A percentile compares a stretch with the other conserved stretches of the same genome.
Evolutionary conservation across 1,140 invertebrate species (phyloP).

Genomic region (Camponotus floridanus): DNA sequence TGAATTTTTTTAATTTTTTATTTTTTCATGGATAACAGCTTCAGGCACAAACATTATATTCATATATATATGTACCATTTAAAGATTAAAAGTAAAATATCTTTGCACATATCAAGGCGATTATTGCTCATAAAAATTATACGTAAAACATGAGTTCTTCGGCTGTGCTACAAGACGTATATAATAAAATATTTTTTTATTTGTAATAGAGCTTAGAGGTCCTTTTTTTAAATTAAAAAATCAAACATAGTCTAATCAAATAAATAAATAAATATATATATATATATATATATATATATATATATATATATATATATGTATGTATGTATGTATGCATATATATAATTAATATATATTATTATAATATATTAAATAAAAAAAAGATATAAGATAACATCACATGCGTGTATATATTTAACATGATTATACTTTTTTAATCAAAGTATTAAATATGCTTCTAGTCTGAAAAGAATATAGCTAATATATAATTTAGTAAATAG

Average conservation of each 20-base stretch:
- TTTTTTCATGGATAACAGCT: background rate
- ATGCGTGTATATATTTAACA: background rate
- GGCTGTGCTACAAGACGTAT: slow-evolving; percentile 5
- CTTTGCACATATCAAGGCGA: background rate
- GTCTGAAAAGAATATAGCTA: slow-evolving; percentile 35
- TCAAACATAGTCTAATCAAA: slow-evolving; percentile 17
- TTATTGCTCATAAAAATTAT: slow-evolving; percentile 10
- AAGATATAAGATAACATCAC: background rate
- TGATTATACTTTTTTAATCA: slow-evolving; percentile 44
- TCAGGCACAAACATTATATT: slow-evolving; percentile 32
- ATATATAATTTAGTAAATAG: background rate
- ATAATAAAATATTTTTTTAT: background rate
- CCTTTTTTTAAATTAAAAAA: background rate
- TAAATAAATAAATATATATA: background rate
- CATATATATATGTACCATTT: background rate
- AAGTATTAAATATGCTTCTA: slow-evolving; percentile 56
- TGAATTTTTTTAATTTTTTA: slow-evolving; percentile 43
- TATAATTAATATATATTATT: too few species aligned
- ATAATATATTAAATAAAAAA: slow-evolving; percentile 6
- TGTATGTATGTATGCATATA: background rate
- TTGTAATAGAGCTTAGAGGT: background rate
- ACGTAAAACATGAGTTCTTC: slow-evolving; percentile 16
- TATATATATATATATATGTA: background rate
- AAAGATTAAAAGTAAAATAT: slow-evolving; percentile 32
- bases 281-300: slow-evolving; percentile 7